These are phyloP conservation scores for Discoglossus pictus DNA, from an alignment of 2,797 vertebrate species.

Conservation along the genomic window DNA sequence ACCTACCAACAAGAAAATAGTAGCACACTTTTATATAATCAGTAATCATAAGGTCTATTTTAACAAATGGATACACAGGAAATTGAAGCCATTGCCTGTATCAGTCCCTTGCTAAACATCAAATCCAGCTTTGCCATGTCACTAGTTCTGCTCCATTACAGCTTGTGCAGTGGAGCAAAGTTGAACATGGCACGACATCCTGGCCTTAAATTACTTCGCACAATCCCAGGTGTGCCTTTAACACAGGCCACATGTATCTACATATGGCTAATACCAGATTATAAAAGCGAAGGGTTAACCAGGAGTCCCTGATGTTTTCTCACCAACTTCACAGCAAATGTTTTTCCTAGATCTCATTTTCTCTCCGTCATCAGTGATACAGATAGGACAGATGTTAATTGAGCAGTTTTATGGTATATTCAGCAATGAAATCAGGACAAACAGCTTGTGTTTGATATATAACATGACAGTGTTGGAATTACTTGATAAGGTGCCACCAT, in stretches of 20 bases:
- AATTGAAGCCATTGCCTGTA: too few species aligned
- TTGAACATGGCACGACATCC: background rate
- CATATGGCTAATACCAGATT: background rate
- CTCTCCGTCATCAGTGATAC: background rate
- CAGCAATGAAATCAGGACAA: slow-evolving; percentile 7
- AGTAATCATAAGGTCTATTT: too few species aligned
- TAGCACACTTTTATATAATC: too few species aligned
- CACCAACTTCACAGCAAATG: slow-evolving; percentile 2
- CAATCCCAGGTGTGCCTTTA: background rate
- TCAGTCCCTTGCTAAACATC: too few species aligned
- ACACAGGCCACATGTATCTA: background rate
- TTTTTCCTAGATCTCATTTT: background rate
- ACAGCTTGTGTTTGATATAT: slow-evolving; percentile 15
- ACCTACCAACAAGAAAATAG: too few species aligned
- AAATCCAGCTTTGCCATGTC: background rate
- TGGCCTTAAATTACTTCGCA: background rate
- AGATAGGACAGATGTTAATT: slow-evolving; percentile 19
- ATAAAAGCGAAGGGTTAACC: background rate
- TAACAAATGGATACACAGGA: too few species aligned
- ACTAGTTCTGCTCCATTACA: background rate
- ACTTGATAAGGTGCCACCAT: too few species aligned
- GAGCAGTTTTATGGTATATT: background rate
- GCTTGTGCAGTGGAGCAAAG: background rate
- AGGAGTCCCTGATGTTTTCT: background rate
- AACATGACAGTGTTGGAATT: background rate